Percentiles rank a stretch among this genome's conserved stretches.
Evolutionary conservation across 2,797 vertebrate species (phyloP).

Genomic region (Dendrocincla fuliginosa): DNA sequence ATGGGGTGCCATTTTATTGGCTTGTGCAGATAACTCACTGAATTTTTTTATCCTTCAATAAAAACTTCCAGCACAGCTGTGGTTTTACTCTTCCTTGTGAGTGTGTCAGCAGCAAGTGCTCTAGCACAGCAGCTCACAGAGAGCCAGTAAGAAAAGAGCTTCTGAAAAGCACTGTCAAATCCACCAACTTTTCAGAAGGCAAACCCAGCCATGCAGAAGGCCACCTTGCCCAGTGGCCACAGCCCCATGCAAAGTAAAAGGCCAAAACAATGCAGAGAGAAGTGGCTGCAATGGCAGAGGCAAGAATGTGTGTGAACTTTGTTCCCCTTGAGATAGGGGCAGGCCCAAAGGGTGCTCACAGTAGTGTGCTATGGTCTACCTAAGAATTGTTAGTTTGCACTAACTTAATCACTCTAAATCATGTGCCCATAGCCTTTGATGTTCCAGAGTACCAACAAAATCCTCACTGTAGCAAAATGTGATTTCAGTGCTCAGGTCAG

Average conservation of each 20-base stretch:
- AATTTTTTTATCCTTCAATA: not conserved
- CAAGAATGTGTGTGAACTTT: not conserved
- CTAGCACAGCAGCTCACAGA: not conserved
- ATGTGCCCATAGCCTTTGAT: not conserved
- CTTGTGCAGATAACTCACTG: not conserved
- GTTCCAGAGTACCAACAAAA: not conserved
- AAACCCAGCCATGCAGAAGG: not conserved
- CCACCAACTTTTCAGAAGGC: not conserved
- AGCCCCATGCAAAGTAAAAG: not conserved
- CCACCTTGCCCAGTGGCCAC: not conserved
- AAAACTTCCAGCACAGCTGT: not conserved
- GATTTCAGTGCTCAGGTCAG: not conserved
- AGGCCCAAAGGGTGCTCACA: not conserved
- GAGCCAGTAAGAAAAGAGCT: not conserved
- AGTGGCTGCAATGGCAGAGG: not conserved
- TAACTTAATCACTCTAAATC: not conserved
- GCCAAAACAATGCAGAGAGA: not conserved
- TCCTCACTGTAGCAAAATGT: not conserved
- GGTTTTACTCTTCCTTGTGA: not conserved
- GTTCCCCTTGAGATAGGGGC: not conserved
- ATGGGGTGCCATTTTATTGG: conserved; percentile 39
- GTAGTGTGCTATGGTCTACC: not conserved
- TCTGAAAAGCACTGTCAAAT: not conserved
- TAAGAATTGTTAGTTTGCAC: not conserved
- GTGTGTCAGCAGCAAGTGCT: not conserved